Base-by-base conservation (phyloP, 2,113 vertebrate genomes). In the Halichoerus grypus region DNA sequence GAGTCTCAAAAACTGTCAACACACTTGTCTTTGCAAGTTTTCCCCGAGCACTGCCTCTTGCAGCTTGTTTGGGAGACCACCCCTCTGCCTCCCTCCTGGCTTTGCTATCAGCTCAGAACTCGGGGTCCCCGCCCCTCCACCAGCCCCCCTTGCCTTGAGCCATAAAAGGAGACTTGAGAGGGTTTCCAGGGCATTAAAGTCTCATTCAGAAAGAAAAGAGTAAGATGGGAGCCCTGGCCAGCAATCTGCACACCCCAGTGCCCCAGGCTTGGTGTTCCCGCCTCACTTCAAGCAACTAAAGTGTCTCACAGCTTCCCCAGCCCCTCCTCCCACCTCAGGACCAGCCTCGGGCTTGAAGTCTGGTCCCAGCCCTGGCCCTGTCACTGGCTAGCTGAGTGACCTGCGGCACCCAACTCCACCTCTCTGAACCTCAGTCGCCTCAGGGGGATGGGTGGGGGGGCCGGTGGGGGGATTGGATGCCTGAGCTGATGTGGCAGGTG, bases 1-100 rank as follows among this genome's bases (percentile, higher is more conserved):
- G 88, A 15, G 33, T 51, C 71, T 46, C 33, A 10, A 11, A 13
- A 69, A 21, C 61, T 3, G 14, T 63, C 39, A 26, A 26, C 19
- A 42, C 1, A 7, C 5, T 4, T 0, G 15, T 21, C 51, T 67
- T 1, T 1, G 72, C 2, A 65, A 22, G 10, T 14, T 33, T 59
- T 28, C 71, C 63, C 12, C 3, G 22, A 2, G 10, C 0, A 0
- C 33, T 6, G 1, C 15, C 1, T 21, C 22, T 21, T 10, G 1
- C 63, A 33, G 24, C 55, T 24, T 7, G 61, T 22, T 16, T 39
- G 26, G 15, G n/a, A 28, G 42, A 11, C 12, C 1, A 0, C 10
- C 55, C 46, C 63, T 31, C 18, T 8, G 49, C 26, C 5, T 2
- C 14, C 39, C 33, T 67, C 21, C n/a, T 1, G 33, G 77, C 31